Evolutionary conservation across 1,140 invertebrate genomes (phyloP).

Genomic region (Diachasmimorpha longicaudata): DNA sequence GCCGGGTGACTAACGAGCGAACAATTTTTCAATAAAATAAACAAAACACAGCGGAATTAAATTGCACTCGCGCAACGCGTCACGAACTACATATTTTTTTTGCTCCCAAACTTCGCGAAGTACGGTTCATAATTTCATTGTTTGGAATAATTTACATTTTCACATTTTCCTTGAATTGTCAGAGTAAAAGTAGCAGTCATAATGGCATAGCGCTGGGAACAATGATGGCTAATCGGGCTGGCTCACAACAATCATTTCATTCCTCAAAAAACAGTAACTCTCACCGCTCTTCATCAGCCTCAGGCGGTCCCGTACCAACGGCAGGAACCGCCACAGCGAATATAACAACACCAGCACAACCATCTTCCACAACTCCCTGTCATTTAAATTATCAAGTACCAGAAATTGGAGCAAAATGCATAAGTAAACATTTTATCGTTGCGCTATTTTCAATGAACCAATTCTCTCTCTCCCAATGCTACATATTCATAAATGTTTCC

Average conservation of each 20-base stretch:
- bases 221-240: slow-evolving; percentile 36
- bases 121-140: no score
- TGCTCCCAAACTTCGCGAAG: no score
- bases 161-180: neutral
- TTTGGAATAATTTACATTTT: neutral
- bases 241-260: slow-evolving; percentile 55
- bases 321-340: slow-evolving; percentile 32
- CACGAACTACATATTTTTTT: neutral
- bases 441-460: no score
- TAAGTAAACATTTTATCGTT: slow-evolving; percentile 47
- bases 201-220: slow-evolving; percentile 44
- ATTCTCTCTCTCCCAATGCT: no score
- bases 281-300: slow-evolving; percentile 33
- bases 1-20: no score
- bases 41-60: no score
- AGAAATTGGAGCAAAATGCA: slow-evolving; percentile 44
- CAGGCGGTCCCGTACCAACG: neutral
- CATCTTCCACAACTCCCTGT: slow-evolving; percentile 34
- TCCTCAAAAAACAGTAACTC: slow-evolving; percentile 55
- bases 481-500: neutral
- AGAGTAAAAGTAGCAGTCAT: slow-evolving; percentile 51
- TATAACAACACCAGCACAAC: slow-evolving; percentile 2
- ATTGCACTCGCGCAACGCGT: no score
- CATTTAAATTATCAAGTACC: slow-evolving; percentile 42
- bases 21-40: no score